Evolutionary conservation across 1,140 invertebrate genomes (phyloP).

Genomic region (Pygmarrhopalites habei): DNA sequence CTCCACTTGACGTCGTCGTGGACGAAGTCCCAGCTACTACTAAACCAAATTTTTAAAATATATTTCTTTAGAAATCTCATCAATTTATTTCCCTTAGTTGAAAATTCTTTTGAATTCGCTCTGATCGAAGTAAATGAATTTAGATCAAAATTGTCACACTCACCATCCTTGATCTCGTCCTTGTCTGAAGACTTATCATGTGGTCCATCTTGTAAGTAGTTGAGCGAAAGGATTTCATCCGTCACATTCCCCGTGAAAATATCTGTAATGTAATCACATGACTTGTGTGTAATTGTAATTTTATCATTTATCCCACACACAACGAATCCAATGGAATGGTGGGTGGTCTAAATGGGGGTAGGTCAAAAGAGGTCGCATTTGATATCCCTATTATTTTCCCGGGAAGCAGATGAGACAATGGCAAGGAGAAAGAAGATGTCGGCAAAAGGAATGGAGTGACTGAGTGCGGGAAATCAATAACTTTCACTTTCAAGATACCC

Average conservation of each 20-base stretch:
- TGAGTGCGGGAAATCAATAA: conserved; percentile 38
- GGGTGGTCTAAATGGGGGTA: neutral
- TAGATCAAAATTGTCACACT: too few relatives aligned
- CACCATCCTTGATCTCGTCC: too few relatives aligned
- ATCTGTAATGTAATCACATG: conserved; percentile 19
- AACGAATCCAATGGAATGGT: too few relatives aligned
- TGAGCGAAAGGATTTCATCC: conserved; percentile 35
- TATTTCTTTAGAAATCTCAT: too few relatives aligned
- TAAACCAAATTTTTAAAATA: conserved; percentile 16
- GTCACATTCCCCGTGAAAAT: conserved; percentile 36
- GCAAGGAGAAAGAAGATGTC: too few relatives aligned
- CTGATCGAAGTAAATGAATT: neutral
- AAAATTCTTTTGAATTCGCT: neutral
- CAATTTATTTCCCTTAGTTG: neutral
- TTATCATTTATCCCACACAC: too few relatives aligned
- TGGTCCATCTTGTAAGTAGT: conserved; percentile 37
- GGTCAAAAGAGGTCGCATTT: neutral
- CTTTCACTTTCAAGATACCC: conserved; percentile 36
- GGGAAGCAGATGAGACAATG: too few relatives aligned
- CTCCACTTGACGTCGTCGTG: conserved; percentile 17
- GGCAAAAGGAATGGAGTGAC: too few relatives aligned
- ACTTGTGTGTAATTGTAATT: neutral
- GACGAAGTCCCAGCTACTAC: conserved; percentile 19
- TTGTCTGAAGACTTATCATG: conserved; percentile 8
- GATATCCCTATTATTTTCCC: too few relatives aligned